Evolutionary conservation across 2,797 vertebrate species (phyloP), one percentile per base, ranked within the genome.

Genomic region (Jordanella pulchra): DNA sequence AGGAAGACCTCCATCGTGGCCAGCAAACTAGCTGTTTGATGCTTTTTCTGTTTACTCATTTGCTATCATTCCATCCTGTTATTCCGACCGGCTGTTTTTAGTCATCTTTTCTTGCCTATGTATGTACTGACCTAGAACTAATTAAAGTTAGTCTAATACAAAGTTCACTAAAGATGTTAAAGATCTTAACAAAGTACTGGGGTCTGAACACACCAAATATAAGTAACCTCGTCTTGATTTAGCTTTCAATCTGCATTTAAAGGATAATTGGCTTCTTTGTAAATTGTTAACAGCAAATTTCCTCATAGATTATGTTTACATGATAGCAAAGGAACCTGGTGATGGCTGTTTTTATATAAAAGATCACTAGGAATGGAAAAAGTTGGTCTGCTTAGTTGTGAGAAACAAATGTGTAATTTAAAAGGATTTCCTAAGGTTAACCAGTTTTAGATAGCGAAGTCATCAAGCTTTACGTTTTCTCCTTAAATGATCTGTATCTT

Each of bases 21-120:
- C 83, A 99, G 97, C 95, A 99, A 99, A 89, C 95, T 99, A 87
- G 97, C 97, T 82, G 96, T 96, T 90, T 99, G 95, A 99, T 77
- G 90, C 39, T 88, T 91, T 93, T 86, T 82, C 91, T 88, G 87
- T 93, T 93, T 93, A 90, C 89, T 23, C 44, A 78, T 84, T 70
- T 88, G 48, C 84, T 76, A 85, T 78, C 91, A 89, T 93, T 94
- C 90, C 91, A 86, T 67, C 54, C 76, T 67, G 27, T 80, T 71
- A 84, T 74, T 85, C 80, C 61, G 80, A 77, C 75, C 79, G 82
- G 80, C 77, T 56, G 78, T 87, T 85, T 81, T 68, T 61, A 35
- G 39, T 63, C 60, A 14, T 63, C 25, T 42, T 73, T 88, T 66
- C 81, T 91, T 89, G 81, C 77, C 77, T 86, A 88, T 87, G 39